phyloP scores from a whole-genome alignment of 2,113 vertebrate species.

The Dermatemys mawii region DNA sequence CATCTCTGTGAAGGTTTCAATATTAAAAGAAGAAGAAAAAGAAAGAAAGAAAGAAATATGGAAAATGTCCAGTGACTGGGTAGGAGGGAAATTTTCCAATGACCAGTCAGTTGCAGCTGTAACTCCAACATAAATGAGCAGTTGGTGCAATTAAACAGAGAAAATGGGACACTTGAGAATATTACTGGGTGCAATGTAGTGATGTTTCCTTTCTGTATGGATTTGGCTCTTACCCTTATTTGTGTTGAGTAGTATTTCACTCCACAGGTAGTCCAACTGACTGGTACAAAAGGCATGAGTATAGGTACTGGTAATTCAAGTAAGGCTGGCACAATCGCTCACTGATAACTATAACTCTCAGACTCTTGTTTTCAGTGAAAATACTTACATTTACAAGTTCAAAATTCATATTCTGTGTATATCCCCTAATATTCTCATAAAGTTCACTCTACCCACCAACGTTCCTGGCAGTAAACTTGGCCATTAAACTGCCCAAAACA shows the following conservation, averaged over 20 bases:
- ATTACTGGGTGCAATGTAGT: neutral
- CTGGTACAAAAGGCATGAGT: neutral
- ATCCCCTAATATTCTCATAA: rapidly evolving
- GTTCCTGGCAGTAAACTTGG: neutral
- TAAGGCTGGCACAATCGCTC: neutral
- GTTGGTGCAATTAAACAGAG: neutral
- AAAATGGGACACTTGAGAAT: neutral
- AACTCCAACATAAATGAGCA: neutral
- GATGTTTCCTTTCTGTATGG: neutral
- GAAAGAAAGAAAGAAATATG: neutral
- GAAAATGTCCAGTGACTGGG: neutral
- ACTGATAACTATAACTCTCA: neutral
- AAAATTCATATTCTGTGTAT: rapidly evolving
- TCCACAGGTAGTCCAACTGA: rapidly evolving
- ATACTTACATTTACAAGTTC: neutral
- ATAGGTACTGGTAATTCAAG: neutral
- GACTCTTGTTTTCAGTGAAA: rapidly evolving
- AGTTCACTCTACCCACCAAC: neutral
- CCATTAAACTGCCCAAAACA: neutral
- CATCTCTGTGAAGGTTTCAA: conserved; percentile 5
- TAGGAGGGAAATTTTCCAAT: conserved; percentile 3
- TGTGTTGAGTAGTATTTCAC: rapidly evolving
- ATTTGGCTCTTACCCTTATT: neutral
- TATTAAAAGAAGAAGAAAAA: neutral
- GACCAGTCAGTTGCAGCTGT: neutral